A percentile compares a stretch with the other conserved stretches of the same genome.
Evolutionary conservation across 2,797 vertebrate genomes (phyloP).

Genomic region (Gallirallus australis): DNA sequence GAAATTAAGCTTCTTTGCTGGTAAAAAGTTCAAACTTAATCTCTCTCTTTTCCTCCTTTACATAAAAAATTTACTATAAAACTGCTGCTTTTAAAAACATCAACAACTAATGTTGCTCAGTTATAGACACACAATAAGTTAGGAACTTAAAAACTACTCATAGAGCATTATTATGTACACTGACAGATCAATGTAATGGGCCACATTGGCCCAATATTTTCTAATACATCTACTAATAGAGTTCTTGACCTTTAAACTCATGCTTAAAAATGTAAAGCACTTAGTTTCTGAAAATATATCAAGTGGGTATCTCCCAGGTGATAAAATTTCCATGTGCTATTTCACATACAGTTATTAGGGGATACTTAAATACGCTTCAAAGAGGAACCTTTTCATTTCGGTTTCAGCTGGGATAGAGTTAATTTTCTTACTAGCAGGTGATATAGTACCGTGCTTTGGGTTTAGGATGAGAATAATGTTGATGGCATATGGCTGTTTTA

Average conservation of each 20-base stretch:
- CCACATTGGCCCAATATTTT: neutral
- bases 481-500: no score
- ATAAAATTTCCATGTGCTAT: neutral
- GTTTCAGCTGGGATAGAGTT: no score
- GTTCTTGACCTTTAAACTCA: neutral
- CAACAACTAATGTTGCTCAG: neutral
- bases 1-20: neutral
- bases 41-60: neutral
- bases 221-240: neutral
- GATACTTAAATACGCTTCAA: neutral
- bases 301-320: neutral
- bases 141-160: neutral
- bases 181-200: neutral
- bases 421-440: no score
- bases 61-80: neutral
- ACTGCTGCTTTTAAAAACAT: neutral
- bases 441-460: no score
- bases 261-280: neutral
- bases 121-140: neutral
- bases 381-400: neutral
- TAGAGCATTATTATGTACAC: neutral
- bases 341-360: neutral
- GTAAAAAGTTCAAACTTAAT: neutral
- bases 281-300: neutral
- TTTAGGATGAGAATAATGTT: no score